These are phyloP conservation scores for Cantharis nigra DNA, from an alignment of 2,888 invertebrate genomes.

Conservation along the genomic window DNA sequence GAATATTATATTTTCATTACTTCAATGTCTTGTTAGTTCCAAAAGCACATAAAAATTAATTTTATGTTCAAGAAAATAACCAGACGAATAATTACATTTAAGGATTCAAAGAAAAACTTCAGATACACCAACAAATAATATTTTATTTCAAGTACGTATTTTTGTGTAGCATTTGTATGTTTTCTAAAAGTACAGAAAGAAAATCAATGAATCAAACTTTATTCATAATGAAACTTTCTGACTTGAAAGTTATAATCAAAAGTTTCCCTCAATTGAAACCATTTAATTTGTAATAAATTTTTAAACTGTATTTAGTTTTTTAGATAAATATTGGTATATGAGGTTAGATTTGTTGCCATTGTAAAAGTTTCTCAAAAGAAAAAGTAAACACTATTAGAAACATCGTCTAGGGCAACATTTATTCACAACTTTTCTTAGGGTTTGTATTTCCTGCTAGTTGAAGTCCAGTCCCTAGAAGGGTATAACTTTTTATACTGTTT, in stretches of 20 bases:
- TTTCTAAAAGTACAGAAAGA: neutral
- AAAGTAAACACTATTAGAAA: conserved; percentile 19
- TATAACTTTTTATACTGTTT: conserved; percentile 38
- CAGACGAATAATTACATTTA: neutral
- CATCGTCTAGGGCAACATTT: conserved; percentile 19
- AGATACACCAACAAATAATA: neutral
- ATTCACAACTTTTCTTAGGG: conserved; percentile 16
- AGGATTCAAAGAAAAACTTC: neutral
- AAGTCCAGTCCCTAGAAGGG: conserved; percentile 29
- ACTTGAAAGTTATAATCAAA: neutral
- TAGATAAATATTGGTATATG: neutral
- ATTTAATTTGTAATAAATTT: neutral
- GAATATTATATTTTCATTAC: too few species aligned
- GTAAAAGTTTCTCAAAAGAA: neutral
- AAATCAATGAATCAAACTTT: neutral
- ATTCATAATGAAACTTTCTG: neutral
- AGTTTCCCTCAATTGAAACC: neutral
- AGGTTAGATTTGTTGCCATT: conserved; percentile 1
- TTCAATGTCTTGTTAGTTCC: too few species aligned
- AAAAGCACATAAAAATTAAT: too few species aligned
- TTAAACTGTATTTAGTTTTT: neutral
- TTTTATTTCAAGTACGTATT: neutral
- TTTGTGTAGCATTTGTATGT: neutral
- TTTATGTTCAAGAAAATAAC: neutral
- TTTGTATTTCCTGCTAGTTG: conserved; percentile 24